Percentiles rank a stretch among this genome's conserved stretches.
Conservation (phyloP, 1,140 invertebrate genomes). For the Gryon sp. region DNA sequence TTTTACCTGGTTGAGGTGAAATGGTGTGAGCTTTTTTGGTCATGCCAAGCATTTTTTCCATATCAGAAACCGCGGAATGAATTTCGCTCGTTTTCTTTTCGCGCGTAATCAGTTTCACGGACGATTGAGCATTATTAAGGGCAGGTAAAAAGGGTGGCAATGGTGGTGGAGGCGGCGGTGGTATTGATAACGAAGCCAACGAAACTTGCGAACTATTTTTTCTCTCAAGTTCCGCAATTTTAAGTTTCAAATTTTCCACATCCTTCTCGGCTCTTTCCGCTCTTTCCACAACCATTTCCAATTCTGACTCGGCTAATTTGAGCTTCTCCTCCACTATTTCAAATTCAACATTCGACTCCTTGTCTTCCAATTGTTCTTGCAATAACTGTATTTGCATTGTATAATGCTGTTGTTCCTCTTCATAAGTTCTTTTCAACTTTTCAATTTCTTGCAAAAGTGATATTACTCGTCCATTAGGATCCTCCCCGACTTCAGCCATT, state of each 20-base stretch:
- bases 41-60: constrained; percentile 82
- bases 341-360: constrained; percentile 83
- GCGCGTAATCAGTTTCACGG: constrained; percentile 71
- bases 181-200: constrained; percentile 75
- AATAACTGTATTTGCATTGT: constrained; percentile 80
- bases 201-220: constrained; percentile 73
- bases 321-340: constrained; percentile 86
- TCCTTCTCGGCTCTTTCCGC: constrained; percentile 83
- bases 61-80: constrained; percentile 78
- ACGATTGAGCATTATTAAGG: constrained; percentile 60
- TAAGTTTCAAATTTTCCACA: constrained; percentile 67
- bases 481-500: constrained; percentile 81
- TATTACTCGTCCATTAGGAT: constrained; percentile 79
- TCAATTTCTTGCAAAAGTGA: constrained; percentile 83
- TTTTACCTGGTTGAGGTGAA: constrained; percentile 73
- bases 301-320: constrained; percentile 84
- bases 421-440: constrained; percentile 81
- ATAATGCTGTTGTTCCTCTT: constrained; percentile 81
- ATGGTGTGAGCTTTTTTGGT: constrained; percentile 72
- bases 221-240: constrained; percentile 75
- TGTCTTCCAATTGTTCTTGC: constrained; percentile 84
- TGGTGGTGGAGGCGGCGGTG: constrained; percentile 69
- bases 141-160: constrained; percentile 62
- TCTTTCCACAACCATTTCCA: constrained; percentile 81
- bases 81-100: constrained; percentile 67